Evolutionary conservation across 2,797 vertebrate species (phyloP), one percentile per base, ranked within the genome.

Genomic region (Sebastolobus alascanus): DNA sequence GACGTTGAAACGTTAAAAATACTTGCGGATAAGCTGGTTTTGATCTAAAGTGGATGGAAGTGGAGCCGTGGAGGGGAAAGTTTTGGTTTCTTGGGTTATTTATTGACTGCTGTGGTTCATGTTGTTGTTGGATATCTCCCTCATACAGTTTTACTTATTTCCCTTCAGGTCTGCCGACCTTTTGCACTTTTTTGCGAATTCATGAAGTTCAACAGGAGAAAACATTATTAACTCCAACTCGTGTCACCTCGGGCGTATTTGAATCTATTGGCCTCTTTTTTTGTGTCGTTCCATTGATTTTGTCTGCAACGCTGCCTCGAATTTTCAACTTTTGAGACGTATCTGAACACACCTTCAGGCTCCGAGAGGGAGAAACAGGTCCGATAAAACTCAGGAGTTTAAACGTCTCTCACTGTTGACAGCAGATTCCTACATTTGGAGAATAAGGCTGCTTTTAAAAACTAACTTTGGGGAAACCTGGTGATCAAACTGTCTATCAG

Each of bases 251-350:
- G 11, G 73, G 73, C 58, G 0, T 38, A 74, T 79, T 50, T 14
- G 6, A 81, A 80, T 68, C 40, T 31, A 31, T 33, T 29, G 78
- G 59, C 69, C 54, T 70, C 55, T 55, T 25, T 55, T 25, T 50
- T 31, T 1, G 33, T 37, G 8, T 37, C 1, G 29, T 64, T 84
- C 14, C 22, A 75, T 78, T 63, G 82, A 83, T 76, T 83, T 13
- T 6, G 40, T 80, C 61, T 75, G 40, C 68, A 55, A 52, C 2
- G 13, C 20, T 68, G 66, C 58, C 46, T 37, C 2, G 1, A 73
- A 33, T 33, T 37, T n/a, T 46, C 58, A 9, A 71, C 59, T 74
- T 18, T 8, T 27, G 18, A 85, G 60, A 60, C 58, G 33, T 18
- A 38, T 68, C 37, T 63, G 31, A 61, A 68, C n/a, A 35, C 35